Base-by-base conservation (phyloP, 1,140 invertebrate species). In the Scaptomyza hsui region DNA sequence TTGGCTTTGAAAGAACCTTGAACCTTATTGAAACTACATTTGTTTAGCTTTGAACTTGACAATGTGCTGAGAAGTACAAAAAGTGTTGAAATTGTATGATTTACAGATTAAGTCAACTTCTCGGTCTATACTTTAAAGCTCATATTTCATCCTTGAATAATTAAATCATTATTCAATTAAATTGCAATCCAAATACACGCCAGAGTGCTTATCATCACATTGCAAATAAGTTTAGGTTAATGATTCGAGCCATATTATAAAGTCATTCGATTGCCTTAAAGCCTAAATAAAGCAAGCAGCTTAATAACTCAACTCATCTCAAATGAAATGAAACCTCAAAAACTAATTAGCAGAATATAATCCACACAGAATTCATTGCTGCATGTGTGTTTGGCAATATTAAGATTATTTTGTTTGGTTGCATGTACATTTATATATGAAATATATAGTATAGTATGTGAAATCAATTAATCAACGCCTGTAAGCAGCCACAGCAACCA, bases 391-490 rank as follows among this genome's bases (percentile, higher is more conserved):
- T 10, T 26, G 39, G n/a, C 18, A 24, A 37, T 37, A n/a, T n/a
- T n/a, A n/a, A n/a, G n/a, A n/a, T n/a, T n/a, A n/a, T n/a, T n/a
- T n/a, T n/a, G n/a, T n/a, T n/a, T 12, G 29, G 3, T 10, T 32
- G 10, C 9, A 1, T 10, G 29, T 32, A 3, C 2, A 48, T 49
- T 19, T 57, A 10, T 48, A 16, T 39, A 7, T 45, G 16, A 12
- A 19, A 45, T 53, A 32, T n/a, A 13, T 35, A 44, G 39, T 47
- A 42, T 48, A 55, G 5, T 65, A 56, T 74, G 62, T 60, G 49
- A 52, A 69, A 69, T 57, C 72, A 78, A 83, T 83, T 83, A 85
- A 85, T 83, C 75, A 85, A 68, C 68, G 72, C 68, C 78, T 67
- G 61, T 42, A 49, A 71, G 53, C 59, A 62, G 39, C 48, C 74